These are phyloP conservation scores for Dendropsophus ebraccatus DNA, from an alignment of 2,113 vertebrate species.

Conservation along the genomic window DNA sequence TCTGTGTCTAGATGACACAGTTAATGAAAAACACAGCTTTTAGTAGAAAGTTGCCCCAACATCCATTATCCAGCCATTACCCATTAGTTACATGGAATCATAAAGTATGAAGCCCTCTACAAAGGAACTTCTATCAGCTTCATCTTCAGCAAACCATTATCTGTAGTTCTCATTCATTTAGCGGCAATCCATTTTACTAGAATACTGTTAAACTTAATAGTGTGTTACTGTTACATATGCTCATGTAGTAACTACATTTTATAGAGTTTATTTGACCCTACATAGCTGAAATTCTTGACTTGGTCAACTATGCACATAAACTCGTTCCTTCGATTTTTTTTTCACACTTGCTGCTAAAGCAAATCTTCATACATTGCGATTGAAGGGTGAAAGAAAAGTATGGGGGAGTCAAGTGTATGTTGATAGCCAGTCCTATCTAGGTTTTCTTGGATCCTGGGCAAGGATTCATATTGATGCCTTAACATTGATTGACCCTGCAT, in stretches of 20 bases:
- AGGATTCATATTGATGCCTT: no score
- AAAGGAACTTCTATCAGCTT: not conserved
- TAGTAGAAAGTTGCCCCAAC: not conserved
- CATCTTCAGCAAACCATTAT: not conserved
- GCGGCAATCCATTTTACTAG: not conserved
- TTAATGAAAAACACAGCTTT: no score
- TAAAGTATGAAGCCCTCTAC: not conserved
- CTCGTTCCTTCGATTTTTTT: not conserved
- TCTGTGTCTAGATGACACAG: not conserved
- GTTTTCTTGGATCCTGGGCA: no score
- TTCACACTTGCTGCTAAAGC: not conserved
- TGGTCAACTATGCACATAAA: slow-evolving; percentile 6
- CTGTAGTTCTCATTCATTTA: not conserved
- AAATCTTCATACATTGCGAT: not conserved
- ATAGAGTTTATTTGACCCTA: slow-evolving; percentile 26
- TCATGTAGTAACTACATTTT: not conserved
- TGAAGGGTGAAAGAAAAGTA: no score
- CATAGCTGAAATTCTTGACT: slow-evolving; percentile 30
- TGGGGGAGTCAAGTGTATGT: not conserved
- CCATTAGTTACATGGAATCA: not conserved
- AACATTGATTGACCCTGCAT: no score
- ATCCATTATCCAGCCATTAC: not conserved
- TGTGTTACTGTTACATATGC: not conserved
- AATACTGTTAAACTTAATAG: not conserved
- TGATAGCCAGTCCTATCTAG: no score